Percentiles rank a stretch among this genome's conserved stretches.
These are phyloP conservation scores for Sturmia bella DNA, from an alignment of 2,888 invertebrate species.

Conservation along the genomic window DNA sequence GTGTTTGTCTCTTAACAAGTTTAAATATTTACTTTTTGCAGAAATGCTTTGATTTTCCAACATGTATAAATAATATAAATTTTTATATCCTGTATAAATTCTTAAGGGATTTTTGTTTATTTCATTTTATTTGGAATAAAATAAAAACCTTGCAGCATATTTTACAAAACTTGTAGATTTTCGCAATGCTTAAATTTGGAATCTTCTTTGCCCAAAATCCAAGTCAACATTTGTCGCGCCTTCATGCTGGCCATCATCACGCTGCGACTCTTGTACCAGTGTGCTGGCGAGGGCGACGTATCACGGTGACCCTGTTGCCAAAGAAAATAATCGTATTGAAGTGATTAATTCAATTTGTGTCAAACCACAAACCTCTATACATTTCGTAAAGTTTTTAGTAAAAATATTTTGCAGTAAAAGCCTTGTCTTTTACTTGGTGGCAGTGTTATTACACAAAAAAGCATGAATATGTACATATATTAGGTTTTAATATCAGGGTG, in stretches of 20 bases:
- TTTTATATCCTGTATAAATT: slow-evolving; percentile 57
- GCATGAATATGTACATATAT: no score
- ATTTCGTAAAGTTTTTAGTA: slow-evolving; percentile 1
- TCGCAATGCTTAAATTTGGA: slow-evolving; percentile 96
- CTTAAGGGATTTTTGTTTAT: background rate
- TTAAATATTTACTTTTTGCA: slow-evolving; percentile 19
- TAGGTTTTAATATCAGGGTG: no score
- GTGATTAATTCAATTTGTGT: slow-evolving; percentile 42
- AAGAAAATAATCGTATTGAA: slow-evolving; percentile 23
- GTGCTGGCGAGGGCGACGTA: slow-evolving; percentile 84
- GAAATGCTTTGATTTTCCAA: slow-evolving; percentile 28
- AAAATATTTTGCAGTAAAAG: slow-evolving; percentile 5
- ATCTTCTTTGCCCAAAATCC: slow-evolving; percentile 95
- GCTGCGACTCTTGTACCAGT: slow-evolving; percentile 93
- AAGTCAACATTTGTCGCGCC: slow-evolving; percentile 94
- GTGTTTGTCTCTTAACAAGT: background rate
- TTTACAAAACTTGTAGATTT: slow-evolving; percentile 92
- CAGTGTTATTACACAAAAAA: slow-evolving; percentile 2
- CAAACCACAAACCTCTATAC: background rate
- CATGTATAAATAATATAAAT: slow-evolving; percentile 25
- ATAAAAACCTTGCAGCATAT: background rate
- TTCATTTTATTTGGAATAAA: slow-evolving; percentile 11
- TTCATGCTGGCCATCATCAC: slow-evolving; percentile 94
- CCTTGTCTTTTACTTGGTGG: background rate
- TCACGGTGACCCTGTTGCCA: slow-evolving; percentile 80